Base-by-base conservation (phyloP, 2,797 vertebrate species). In the Eremophila alpestris region DNA sequence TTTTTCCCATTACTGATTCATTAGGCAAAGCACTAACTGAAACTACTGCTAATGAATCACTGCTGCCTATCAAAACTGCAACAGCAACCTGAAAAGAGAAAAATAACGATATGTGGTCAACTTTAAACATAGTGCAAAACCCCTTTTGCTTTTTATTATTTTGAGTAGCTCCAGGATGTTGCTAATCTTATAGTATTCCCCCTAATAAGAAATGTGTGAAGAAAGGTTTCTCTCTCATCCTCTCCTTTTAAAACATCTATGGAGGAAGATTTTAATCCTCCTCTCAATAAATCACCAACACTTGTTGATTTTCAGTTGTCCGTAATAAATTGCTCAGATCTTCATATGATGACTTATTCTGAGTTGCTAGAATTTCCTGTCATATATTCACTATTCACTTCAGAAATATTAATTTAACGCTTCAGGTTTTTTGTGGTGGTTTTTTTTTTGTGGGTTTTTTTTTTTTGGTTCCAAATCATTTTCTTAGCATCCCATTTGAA, bases 341-440 rank as follows among this genome's bases (percentile, higher is more conserved):
- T 93, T 90, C 55, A 71, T 62, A 70, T 24, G 34, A 73, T 52
- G 38, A 87, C 62, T 92, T 85, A 56, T 7, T 69, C 34, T 85
- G 58, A 56, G 69, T 89, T 78, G 60, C n/a, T 52, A 78, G 41
- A 32, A 22, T 92, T 90, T 90, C 77, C 56, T 68, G 49, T 54
- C 74, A 76, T 58, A 88, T 84, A 65, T 91, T 90, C 73, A 83
- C 49, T 84, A 65, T 91, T 90, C 73, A 83, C 49, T 93, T 91
- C 63, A 74, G 85, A 94, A 94, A 67, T 89, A 93, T 78, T 93
- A 94, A 85, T 95, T 96, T 96, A 92, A 93, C 84, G 73, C 80
- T 94, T 91, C 78, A 81, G 51, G 43, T 79, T 38, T 38, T 38
- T 38, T 38, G 38, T 38, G 36, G 36, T 38, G 8, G 8, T 38